These are phyloP conservation scores for Dendrocincla fuliginosa DNA, from an alignment of 2,797 vertebrate genomes.

Conservation along the genomic window DNA sequence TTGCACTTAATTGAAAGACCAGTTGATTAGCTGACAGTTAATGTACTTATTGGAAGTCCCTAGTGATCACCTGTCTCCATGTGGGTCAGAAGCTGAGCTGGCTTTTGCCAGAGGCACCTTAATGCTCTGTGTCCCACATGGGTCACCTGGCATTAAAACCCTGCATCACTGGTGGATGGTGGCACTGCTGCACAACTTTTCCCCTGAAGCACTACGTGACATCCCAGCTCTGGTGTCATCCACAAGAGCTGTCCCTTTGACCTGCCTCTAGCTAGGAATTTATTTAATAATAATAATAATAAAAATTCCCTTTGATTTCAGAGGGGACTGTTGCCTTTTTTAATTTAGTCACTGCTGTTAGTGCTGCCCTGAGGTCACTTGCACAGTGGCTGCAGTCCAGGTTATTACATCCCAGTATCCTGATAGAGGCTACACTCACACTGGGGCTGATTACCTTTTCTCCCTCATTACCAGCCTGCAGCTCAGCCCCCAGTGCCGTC, in stretches of 20 bases:
- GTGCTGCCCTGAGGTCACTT: not conserved
- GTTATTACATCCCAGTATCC: rapidly evolving
- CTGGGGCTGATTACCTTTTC: not conserved
- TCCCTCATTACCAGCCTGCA: conserved; percentile 82
- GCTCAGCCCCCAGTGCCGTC: conserved; percentile 78
- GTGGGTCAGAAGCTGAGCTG: not conserved
- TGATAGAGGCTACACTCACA: rapidly evolving
- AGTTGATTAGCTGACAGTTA: not conserved
- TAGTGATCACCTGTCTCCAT: not conserved
- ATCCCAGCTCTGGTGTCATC: not conserved
- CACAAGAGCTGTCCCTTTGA: not conserved
- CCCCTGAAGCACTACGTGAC: rapidly evolving
- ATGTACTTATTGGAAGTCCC: not conserved
- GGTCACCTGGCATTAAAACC: not conserved
- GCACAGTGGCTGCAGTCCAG: not conserved
- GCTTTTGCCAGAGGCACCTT: not conserved
- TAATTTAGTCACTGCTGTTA: not conserved
- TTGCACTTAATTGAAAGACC: not conserved
- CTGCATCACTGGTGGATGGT: rapidly evolving
- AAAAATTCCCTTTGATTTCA: not conserved
- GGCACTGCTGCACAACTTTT: not conserved
- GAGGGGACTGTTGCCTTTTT: not conserved
- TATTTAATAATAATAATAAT: not conserved
- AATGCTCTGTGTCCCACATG: not conserved
- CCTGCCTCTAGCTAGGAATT: not conserved